Evolutionary conservation across 2,888 invertebrate genomes (phyloP), one percentile per base, ranked within the genome.

Genomic region (Sphaeridia pumilis): DNA sequence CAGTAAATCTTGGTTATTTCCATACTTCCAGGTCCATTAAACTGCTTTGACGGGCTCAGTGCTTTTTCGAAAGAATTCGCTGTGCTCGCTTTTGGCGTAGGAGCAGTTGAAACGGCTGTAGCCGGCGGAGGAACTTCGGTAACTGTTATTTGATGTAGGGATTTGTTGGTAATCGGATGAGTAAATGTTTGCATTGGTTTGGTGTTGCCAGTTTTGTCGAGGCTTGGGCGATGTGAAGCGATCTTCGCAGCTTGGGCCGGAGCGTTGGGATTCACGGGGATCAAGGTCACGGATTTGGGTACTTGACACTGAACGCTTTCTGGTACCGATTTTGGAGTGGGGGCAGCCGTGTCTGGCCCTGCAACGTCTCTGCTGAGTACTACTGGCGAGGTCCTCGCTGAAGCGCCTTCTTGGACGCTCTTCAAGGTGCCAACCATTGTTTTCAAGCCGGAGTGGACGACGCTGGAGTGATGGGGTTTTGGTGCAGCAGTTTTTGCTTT

Each of bases 21-120:
- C 65, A 65, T 65, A 46, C 65, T 64, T 7, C 63, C 65, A 22
- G 65, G 65, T 14, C 63, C 65, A 54, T 58, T 63, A 46, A 65
- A 65, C 43, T 64, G 64, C 12, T 62, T 63, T 10, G 43, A 20
- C 1, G 46, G 52, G 22, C 43, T 49, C 2, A 14, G 17, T 5
- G 38, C 27, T 10, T 52, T 36, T 10, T 49, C 49, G 35, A 21
- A 10, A 52, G 55, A 52, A 54, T 57, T 58, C 2, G 49, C 55
- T 20, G 55, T 59, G 24, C 54, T 57, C 1, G 58, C 55, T 17
- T 38, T 48, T 2, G 36, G 34, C n/a, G 28, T 42, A 34, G 2
- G 10, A 17, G 38, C 38, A 17, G 38, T 38, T 17, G 38, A 5
- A 7, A 5, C 7, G 17, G 12, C 5, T 14, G 10, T 17, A 14